Conservation (phyloP, 2,113 vertebrate genomes). For the Mionectes macconnelli region DNA sequence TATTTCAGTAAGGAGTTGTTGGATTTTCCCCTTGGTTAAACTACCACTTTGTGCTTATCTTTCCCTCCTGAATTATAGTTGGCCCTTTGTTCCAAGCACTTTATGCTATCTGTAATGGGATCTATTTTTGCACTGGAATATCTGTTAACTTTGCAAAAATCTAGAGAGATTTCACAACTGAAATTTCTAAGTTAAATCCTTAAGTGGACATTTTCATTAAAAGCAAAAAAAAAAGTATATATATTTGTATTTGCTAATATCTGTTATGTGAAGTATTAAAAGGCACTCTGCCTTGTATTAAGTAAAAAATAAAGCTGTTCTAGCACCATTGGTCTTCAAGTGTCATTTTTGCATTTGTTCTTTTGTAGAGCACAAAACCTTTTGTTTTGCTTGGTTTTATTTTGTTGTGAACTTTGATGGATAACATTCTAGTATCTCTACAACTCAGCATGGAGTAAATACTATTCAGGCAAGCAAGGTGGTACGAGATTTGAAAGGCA, state of each 20-base stretch:
- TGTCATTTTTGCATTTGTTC: background rate
- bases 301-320: conserved; percentile 79
- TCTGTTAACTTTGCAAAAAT: conserved; percentile 80
- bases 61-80: conserved; percentile 54
- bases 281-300: conserved; percentile 73
- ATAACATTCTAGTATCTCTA: background rate
- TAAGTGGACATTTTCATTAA: conserved; percentile 79
- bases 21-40: conserved; percentile 56
- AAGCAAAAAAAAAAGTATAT: conserved; percentile 65
- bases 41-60: conserved; percentile 62
- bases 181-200: conserved; percentile 79
- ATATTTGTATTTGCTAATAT: conserved; percentile 80
- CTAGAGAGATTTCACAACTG: conserved; percentile 76
- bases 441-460: background rate
- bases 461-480: background rate
- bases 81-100: conserved; percentile 87
- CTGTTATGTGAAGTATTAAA: conserved; percentile 79
- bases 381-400: background rate
- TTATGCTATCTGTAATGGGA: conserved; percentile 85
- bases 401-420: background rate
- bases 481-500: background rate
- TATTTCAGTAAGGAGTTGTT: conserved; percentile 48
- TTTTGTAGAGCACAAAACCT: background rate
- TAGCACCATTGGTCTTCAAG: conserved; percentile 33
- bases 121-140: conserved; percentile 91